phyloP scores from a whole-genome alignment of 2,888 invertebrate genomes.

The Lamellibrachia satsuma region DNA sequence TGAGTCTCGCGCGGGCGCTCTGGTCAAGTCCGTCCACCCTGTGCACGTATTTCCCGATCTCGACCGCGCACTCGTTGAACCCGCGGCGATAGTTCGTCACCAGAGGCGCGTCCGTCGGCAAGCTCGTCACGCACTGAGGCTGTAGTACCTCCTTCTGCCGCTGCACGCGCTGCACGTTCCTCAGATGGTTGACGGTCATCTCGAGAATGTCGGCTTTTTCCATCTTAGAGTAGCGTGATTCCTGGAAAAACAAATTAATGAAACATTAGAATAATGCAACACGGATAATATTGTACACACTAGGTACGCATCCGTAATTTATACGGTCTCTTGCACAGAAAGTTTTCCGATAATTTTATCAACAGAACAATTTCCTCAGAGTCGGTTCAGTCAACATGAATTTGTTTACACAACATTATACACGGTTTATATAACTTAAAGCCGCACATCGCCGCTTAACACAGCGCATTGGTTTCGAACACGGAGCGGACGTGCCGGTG shows the following conservation, averaged over 20 bases:
- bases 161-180: conserved; percentile 48
- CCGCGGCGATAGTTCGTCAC: conserved; percentile 39
- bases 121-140: background rate
- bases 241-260: conserved; percentile 46
- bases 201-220: conserved; percentile 65
- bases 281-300: background rate
- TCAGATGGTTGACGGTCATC: conserved; percentile 63
- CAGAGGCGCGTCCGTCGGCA: conserved; percentile 8
- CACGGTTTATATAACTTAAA: background rate
- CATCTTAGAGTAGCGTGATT: conserved; percentile 60
- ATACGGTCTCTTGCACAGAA: background rate
- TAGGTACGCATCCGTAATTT: background rate
- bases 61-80: conserved; percentile 59
- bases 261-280: background rate
- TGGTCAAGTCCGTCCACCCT: conserved; percentile 50
- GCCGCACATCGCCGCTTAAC: background rate
- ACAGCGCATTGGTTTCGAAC: background rate
- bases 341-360: background rate
- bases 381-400: background rate
- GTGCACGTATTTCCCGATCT: conserved; percentile 56
- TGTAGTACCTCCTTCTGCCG: background rate
- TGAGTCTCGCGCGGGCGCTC: conserved; percentile 49
- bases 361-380: background rate
- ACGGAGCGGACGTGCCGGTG: background rate
- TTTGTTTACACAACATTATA: no score